Percentiles rank a stretch among this genome's conserved stretches.
Conservation (phyloP, 1,140 invertebrate species). For the Berghia stephanieae region DNA sequence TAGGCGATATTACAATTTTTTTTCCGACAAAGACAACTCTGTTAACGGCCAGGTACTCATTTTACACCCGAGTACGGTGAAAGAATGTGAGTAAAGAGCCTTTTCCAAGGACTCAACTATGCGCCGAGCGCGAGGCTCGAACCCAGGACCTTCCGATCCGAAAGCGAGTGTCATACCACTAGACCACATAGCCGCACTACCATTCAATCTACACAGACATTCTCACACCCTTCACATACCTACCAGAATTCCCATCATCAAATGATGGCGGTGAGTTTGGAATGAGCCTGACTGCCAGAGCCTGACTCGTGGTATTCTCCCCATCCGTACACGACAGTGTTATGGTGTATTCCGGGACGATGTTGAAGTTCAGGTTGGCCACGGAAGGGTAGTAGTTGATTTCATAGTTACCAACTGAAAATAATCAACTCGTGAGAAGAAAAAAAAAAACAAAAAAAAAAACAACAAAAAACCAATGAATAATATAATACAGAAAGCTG, state of each 20-base stretch:
- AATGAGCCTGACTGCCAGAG: neutral
- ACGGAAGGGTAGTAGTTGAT: constrained; percentile 12
- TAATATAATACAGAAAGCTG: neutral
- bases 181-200: too few species aligned
- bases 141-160: too few species aligned
- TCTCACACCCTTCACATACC: too few species aligned
- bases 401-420: neutral
- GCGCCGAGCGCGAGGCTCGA: too few species aligned
- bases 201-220: too few species aligned
- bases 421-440: neutral
- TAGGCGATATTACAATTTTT: too few species aligned
- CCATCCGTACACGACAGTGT: neutral
- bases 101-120: too few species aligned
- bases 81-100: too few species aligned
- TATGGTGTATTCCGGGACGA: neutral
- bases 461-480: neutral
- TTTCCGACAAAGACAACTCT: too few species aligned
- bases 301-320: neutral
- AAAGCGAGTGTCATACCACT: too few species aligned
- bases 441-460: neutral
- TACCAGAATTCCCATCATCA: neutral
- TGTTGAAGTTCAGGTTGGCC: constrained; percentile 22
- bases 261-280: constrained; percentile 8
- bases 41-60: too few species aligned
- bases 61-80: too few species aligned